Evolutionary conservation across 1,140 invertebrate genomes (phyloP), one percentile per base, ranked within the genome.

Genomic region (Druon quercuslanigerum): DNA sequence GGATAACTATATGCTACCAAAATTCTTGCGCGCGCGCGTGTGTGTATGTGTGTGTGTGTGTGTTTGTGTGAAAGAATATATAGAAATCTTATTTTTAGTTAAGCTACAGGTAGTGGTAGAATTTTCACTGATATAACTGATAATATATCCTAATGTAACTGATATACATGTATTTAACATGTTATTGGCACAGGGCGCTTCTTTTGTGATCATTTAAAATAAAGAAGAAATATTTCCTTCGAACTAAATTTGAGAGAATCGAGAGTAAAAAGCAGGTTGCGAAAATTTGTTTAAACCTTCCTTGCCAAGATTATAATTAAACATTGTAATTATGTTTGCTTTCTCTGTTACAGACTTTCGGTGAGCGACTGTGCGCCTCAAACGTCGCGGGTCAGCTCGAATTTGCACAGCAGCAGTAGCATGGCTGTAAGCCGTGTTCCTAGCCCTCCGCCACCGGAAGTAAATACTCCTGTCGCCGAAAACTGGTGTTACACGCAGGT

Each of bases 401-500:
- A 94, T 91, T 93, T 94, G 92, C 93, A 94, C 88, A 94, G 92
- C 90, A 91, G 93, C 92, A 93, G 93, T 92, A 96, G 95, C 92
- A 97, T 97, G 96, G 96, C 96, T 92, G 96, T 97, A 90, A 96
- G 96, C 91, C 95, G 96, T 87, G 96, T 97, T 88, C 96, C 96
- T 84, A 96, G 96, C 93, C 96, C 96, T 89, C 95, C 95, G 85
- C 94, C 96, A 86, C 95, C 96, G 88, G 96, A 97, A 95, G 96
- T 96, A 88, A 96, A 97, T 92, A 97, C 96, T 87, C 97, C 97
- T 85, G 96, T 98, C 78, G 97, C 97, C 60, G 97, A 98, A 92
- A 98, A 98, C 92, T 98, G 97, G 97, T 98, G 97, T 94, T 98
- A 98, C 90, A 98, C 97, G 89, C 97, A 98, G 95, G 96, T 98